These are phyloP conservation scores for Colossoma macropomum DNA, from an alignment of 2,113 vertebrate species.

Conservation along the genomic window DNA sequence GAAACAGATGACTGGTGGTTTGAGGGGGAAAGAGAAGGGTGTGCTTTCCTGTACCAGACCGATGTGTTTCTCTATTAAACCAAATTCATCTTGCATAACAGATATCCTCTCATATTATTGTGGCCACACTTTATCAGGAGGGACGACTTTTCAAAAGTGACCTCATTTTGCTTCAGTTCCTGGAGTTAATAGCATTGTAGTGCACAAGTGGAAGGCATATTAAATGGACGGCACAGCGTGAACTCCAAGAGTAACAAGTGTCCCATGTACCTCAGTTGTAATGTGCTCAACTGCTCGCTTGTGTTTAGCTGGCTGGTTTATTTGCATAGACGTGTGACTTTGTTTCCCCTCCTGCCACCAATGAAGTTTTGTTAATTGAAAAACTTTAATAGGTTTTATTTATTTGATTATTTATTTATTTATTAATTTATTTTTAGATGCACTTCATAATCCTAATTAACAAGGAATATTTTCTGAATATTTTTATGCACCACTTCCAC, in stretches of 20 bases:
- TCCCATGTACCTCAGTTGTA: neutral
- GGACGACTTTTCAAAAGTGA: neutral
- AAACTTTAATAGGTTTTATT: neutral
- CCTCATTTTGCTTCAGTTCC: slow-evolving; percentile 6
- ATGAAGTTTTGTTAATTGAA: too few species aligned
- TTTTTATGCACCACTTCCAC: too few species aligned
- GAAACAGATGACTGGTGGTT: neutral
- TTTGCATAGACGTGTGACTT: neutral
- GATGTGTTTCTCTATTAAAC: neutral
- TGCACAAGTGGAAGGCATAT: neutral
- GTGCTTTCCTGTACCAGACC: neutral
- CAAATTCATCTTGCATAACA: neutral
- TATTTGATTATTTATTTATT: too few species aligned
- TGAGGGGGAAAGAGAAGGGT: neutral
- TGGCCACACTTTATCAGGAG: neutral
- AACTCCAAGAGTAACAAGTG: neutral
- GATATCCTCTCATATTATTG: neutral
- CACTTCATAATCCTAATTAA: too few species aligned
- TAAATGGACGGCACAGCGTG: neutral
- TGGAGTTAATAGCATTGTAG: neutral
- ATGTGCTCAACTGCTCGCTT: neutral
- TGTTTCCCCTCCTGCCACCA: too few species aligned
- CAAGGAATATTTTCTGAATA: too few species aligned
- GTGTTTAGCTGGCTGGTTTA: neutral
- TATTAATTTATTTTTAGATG: too few species aligned